Evolutionary conservation across 1,140 invertebrate genomes (phyloP).

Genomic region (Galleria mellonella): DNA sequence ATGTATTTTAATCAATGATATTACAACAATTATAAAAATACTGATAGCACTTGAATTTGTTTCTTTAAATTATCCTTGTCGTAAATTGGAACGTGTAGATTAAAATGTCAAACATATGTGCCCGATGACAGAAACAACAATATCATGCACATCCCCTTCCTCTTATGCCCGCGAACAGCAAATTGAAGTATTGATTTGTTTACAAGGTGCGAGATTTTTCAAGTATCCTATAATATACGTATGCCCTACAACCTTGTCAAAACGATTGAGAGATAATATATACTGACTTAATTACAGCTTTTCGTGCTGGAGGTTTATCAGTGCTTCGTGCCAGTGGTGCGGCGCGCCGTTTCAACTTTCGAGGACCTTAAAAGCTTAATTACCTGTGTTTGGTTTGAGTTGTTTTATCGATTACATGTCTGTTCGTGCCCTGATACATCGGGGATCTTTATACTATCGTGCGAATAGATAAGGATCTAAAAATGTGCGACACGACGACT

Average conservation of each 20-base stretch:
- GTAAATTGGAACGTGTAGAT: not conserved
- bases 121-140: slow-evolving; percentile 15
- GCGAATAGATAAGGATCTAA: slow-evolving; percentile 48
- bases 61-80: not conserved
- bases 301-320: slow-evolving; percentile 61
- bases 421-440: slow-evolving; percentile 35
- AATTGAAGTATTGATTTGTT: slow-evolving; percentile 71
- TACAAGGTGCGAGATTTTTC: slow-evolving; percentile 52
- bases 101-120: slow-evolving; percentile 14
- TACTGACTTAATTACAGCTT: slow-evolving; percentile 57
- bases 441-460: slow-evolving; percentile 15
- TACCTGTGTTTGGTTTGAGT: slow-evolving; percentile 32
- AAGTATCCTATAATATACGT: slow-evolving; percentile 39
- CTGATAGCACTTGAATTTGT: not conserved
- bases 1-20: no score
- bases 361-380: slow-evolving; percentile 56
- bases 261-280: slow-evolving; percentile 63
- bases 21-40: no score
- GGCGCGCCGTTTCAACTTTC: slow-evolving; percentile 35
- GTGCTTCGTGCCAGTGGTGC: slow-evolving; percentile 47
- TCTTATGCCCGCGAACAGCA: slow-evolving; percentile 44
- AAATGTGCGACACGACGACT: slow-evolving; percentile 38
- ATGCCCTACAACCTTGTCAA: slow-evolving; percentile 59
- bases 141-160: slow-evolving; percentile 19
- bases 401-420: slow-evolving; percentile 64